These are phyloP conservation scores for Helobdella robusta DNA, from an alignment of 2,888 invertebrate genomes.

Conservation along the genomic window DNA sequence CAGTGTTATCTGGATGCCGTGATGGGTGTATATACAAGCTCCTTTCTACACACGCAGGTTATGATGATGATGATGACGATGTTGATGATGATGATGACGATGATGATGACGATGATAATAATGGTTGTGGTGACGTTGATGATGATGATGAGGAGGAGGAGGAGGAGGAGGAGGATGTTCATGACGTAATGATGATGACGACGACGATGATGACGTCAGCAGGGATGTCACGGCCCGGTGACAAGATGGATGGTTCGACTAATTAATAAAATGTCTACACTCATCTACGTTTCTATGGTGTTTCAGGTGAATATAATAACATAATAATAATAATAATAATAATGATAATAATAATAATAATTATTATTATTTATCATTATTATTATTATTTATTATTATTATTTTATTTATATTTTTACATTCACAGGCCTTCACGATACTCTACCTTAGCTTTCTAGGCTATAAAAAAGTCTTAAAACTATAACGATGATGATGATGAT, in stretches of 20 bases:
- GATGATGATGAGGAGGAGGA: too few species aligned
- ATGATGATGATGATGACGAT: background rate
- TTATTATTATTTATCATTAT: too few species aligned
- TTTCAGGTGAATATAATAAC: constrained; percentile 2
- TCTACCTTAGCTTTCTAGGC: constrained; percentile 9
- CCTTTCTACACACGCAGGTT: constrained; percentile 18
- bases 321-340: too few species aligned
- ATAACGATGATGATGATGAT: constrained; percentile 5
- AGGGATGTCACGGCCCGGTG: constrained; percentile 17
- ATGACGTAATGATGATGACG: too few species aligned
- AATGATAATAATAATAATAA: background rate
- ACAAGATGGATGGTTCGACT: constrained; percentile 14
- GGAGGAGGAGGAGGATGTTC: too few species aligned
- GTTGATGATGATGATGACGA: too few species aligned
- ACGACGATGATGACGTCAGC: too few species aligned
- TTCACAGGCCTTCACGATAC: background rate
- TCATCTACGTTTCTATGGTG: constrained; percentile 9
- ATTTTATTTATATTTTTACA: background rate
- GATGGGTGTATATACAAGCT: background rate
- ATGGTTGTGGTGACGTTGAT: too few species aligned
- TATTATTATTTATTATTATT: background rate
- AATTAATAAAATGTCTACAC: constrained; percentile 14
- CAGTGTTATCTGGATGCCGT: constrained; percentile 19
- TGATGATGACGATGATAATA: too few species aligned
- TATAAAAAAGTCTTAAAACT: constrained; percentile 5